Evolutionary conservation across 2,797 vertebrate species (phyloP).

Genomic region (Trematomus bernacchii): DNA sequence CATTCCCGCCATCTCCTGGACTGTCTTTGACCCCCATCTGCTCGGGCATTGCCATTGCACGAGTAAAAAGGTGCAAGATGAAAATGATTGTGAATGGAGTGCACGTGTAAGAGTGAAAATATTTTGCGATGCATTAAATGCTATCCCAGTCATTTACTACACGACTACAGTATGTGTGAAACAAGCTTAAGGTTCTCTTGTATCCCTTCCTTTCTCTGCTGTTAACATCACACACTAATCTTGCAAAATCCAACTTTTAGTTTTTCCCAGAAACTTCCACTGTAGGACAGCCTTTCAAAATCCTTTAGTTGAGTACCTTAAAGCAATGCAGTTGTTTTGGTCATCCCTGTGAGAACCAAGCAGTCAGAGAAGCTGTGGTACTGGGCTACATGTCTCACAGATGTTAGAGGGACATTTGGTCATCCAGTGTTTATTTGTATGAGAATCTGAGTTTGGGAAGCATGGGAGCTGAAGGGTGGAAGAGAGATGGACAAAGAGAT

Average conservation of each 20-base stretch:
- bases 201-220: not conserved
- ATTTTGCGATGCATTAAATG: too few species aligned
- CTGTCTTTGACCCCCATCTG: too few species aligned
- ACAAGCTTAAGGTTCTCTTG: too few species aligned
- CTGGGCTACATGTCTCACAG: conserved; percentile 32
- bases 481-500: conserved; percentile 46
- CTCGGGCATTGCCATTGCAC: too few species aligned
- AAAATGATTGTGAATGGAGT: too few species aligned
- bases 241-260: not conserved
- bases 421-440: conserved; percentile 55
- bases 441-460: conserved; percentile 35
- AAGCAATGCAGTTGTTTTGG: not conserved
- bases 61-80: too few species aligned
- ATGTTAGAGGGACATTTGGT: conserved; percentile 41
- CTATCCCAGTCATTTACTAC: too few species aligned
- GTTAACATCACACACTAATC: not conserved
- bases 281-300: not conserved
- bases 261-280: not conserved
- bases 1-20: too few species aligned
- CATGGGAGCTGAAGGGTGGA: conserved; percentile 27
- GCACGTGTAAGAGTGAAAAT: too few species aligned
- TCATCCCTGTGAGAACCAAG: conserved; percentile 5
- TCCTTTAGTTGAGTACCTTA: not conserved
- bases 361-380: not conserved
- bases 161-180: too few species aligned